phyloP scores from a whole-genome alignment of 2,888 invertebrate species.

The Agonopterix arenella region DNA sequence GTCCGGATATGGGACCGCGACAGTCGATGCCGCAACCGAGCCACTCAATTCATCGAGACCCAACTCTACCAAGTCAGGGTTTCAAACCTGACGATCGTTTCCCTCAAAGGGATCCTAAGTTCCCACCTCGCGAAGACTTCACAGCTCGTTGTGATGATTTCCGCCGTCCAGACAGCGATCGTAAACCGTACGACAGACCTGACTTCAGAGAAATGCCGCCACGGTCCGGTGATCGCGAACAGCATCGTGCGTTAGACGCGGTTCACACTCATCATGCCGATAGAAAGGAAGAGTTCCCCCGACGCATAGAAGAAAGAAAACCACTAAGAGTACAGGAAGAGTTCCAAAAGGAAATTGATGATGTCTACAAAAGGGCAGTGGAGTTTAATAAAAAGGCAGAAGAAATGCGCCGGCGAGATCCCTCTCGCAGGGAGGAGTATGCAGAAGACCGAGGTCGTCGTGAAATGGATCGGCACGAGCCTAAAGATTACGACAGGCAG shows the following conservation, averaged over 20 bases:
- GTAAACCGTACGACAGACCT: constrained; percentile 3
- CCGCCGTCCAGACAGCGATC: neutral
- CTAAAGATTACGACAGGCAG: neutral
- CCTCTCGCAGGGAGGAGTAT: constrained; percentile 20
- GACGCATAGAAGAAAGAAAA: constrained; percentile 18
- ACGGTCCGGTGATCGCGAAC: neutral
- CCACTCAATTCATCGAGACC: constrained; percentile 8
- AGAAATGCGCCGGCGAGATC: constrained; percentile 32
- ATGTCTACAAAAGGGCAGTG: constrained; percentile 50
- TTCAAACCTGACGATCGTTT: constrained; percentile 17
- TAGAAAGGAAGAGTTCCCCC: constrained; percentile 17
- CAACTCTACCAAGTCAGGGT: neutral
- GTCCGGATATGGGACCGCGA: constrained; percentile 10
- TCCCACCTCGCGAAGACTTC: constrained; percentile 3
- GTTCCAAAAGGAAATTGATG: constrained; percentile 52
- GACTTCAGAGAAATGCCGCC: constrained; percentile 3
- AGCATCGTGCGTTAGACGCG: neutral
- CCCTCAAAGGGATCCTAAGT: constrained; percentile 2
- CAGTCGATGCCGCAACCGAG: neutral
- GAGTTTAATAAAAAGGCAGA: constrained; percentile 52
- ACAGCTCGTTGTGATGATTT: constrained; percentile 7
- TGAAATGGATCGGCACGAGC: constrained; percentile 13
- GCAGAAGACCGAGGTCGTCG: constrained; percentile 18
- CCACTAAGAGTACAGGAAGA: constrained; percentile 14
- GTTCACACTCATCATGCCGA: constrained; percentile 4